Evolutionary conservation across 2,797 vertebrate species (phyloP).

Genomic region (Crocidura indochinensis): DNA sequence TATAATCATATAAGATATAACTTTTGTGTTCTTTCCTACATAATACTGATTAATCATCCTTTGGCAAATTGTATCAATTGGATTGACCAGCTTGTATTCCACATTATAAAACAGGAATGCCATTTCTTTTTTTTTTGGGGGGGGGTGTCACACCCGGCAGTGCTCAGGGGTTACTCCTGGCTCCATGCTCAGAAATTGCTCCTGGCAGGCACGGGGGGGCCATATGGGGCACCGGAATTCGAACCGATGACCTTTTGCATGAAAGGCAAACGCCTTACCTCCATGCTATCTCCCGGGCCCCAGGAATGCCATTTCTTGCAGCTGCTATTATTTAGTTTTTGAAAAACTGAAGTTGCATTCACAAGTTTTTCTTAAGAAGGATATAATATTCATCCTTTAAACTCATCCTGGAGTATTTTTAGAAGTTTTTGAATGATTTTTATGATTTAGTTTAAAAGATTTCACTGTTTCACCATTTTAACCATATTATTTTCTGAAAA

Average conservation of each 20-base stretch:
- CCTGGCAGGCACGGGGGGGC: too few relatives aligned
- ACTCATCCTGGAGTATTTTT: not conserved
- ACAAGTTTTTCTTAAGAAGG: not conserved
- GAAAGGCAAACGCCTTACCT: too few relatives aligned
- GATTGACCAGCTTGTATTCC: not conserved
- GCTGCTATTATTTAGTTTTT: too few relatives aligned
- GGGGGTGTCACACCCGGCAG: too few relatives aligned
- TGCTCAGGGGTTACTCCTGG: too few relatives aligned
- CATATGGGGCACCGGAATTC: too few relatives aligned
- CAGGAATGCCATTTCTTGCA: too few relatives aligned
- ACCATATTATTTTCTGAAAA: constrained; percentile 12
- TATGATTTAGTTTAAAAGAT: not conserved
- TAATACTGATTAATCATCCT: not conserved
- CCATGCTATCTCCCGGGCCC: too few relatives aligned
- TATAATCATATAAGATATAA: not conserved
- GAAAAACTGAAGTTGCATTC: too few relatives aligned
- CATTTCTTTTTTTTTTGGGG: too few relatives aligned
- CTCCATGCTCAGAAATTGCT: too few relatives aligned
- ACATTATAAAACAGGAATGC: fast-evolving
- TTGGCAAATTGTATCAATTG: not conserved
- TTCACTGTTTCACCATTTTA: not conserved
- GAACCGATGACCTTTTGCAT: too few relatives aligned
- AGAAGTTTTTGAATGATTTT: not conserved
- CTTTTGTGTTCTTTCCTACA: not conserved
- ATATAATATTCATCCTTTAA: not conserved